Conservation (phyloP, 2,888 invertebrate species). For the Argynnis bischoffii region DNA sequence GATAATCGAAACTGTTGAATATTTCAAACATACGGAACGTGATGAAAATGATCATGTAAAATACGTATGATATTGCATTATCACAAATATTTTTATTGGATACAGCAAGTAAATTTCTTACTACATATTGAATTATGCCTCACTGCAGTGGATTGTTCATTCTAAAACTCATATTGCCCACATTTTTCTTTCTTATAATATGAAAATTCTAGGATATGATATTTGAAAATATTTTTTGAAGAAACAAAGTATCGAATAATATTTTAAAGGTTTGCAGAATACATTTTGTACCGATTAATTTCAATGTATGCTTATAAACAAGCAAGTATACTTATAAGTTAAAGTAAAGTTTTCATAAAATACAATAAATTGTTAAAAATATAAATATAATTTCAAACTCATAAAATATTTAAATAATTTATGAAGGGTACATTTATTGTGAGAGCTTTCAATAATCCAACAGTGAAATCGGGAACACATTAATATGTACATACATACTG, state of each 20-base stretch:
- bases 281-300: too few relatives aligned
- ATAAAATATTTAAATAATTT: constrained; percentile 29
- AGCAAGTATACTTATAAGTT: too few relatives aligned
- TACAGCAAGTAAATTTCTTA: neutral
- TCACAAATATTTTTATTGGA: neutral
- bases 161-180: too few relatives aligned
- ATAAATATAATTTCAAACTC: neutral
- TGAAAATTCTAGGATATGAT: too few relatives aligned
- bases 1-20: constrained; percentile 77
- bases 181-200: too few relatives aligned
- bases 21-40: constrained; percentile 70
- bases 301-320: too few relatives aligned
- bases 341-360: neutral
- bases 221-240: too few relatives aligned
- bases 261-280: too few relatives aligned
- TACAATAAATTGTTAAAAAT: neutral
- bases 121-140: too few relatives aligned
- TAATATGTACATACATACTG: constrained; percentile 35
- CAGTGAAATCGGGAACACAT: constrained; percentile 33
- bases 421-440: constrained; percentile 23
- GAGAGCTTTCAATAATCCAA: constrained; percentile 31
- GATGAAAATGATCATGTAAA: constrained; percentile 62
- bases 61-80: constrained; percentile 21
- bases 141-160: neutral
- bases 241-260: too few relatives aligned